Evolutionary conservation across 1,140 invertebrate genomes (phyloP), one percentile per base, ranked within the genome.

Genomic region (Panonychus citri): DNA sequence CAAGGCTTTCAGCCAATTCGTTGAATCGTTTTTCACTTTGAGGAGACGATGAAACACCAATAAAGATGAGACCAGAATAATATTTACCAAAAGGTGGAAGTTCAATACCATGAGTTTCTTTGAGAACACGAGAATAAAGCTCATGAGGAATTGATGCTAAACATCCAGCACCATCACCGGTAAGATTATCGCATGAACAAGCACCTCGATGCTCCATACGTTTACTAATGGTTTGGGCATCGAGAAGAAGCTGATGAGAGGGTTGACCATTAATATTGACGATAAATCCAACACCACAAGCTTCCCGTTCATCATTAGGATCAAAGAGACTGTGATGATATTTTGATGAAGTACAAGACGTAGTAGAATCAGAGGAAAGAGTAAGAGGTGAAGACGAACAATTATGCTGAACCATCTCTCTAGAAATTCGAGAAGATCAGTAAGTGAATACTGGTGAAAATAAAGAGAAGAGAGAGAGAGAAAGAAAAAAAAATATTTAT

Each of bases 201-300:
- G 91, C 94, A 61, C 94, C 94, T 60, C 94, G 81, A 73, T 99
- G 94, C 73, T 93, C 87, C 93, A 99, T 98, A 64, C 93, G 82
- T 66, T 82, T 80, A 24, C 93, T 81, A 69, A 98, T 78, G 56
- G 75, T 84, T 69, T 91, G 81, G 17, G 91, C 89, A 82, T 97
- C 90, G 63, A 80, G 77, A 61, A 98, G 73, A 65, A 98, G 91
- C 85, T 94, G 88, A 73, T 95, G 83, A 57, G 84, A 84, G 59
- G 80, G 75, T 65, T 78, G 78, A 60, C 93, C 93, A 77, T 98
- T 86, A 69, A 98, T 96, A 68, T 85, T 85, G 64, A 94, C 91
- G 62, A 98, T 89, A 73, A 95, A 98, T 60, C 94, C 94, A 65
- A 98, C 94, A 59, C 94, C 94, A 67, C 94, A 53, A 37, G 52